These are phyloP conservation scores for Syngnathus scovelli DNA, from an alignment of 2,113 vertebrate genomes.

Conservation along the genomic window DNA sequence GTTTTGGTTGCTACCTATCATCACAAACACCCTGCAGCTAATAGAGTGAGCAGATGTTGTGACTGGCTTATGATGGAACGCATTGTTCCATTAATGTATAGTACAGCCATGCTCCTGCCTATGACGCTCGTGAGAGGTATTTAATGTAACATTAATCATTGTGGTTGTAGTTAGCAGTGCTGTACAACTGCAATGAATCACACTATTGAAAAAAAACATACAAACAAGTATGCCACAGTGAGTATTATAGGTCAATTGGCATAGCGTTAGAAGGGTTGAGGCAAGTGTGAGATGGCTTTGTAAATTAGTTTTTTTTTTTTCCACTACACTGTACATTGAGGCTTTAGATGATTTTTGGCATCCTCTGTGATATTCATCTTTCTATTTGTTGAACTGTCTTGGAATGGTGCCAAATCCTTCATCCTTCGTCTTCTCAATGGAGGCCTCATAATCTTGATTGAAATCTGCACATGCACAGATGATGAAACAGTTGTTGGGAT, in stretches of 20 bases:
- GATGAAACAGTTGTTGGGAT: slow-evolving; percentile 15
- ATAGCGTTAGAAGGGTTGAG: too few relatives aligned
- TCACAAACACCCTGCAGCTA: slow-evolving; percentile 2
- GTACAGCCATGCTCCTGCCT: not conserved
- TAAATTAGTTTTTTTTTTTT: too few relatives aligned
- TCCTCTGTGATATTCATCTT: slow-evolving; percentile 10
- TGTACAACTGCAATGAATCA: too few relatives aligned
- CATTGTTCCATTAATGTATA: not conserved
- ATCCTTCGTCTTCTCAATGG: slow-evolving; percentile 27
- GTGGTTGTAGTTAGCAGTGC: too few relatives aligned
- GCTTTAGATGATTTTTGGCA: slow-evolving; percentile 22
- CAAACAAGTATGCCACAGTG: too few relatives aligned
- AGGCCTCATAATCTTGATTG: slow-evolving; percentile 19
- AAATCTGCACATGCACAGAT: slow-evolving; percentile 9
- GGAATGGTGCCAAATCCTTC: slow-evolving; percentile 22
- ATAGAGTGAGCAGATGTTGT: not conserved
- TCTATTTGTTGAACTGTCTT: slow-evolving; percentile 16
- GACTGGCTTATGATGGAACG: not conserved
- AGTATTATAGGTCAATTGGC: too few relatives aligned
- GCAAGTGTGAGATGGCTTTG: too few relatives aligned
- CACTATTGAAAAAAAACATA: too few relatives aligned
- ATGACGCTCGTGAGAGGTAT: not conserved
- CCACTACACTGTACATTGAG: not conserved
- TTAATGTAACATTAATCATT: not conserved
- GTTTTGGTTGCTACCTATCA: not conserved